phyloP scores from a whole-genome alignment of 53 echinoderm and acorn worm species.

The Zoroaster sp. region DNA sequence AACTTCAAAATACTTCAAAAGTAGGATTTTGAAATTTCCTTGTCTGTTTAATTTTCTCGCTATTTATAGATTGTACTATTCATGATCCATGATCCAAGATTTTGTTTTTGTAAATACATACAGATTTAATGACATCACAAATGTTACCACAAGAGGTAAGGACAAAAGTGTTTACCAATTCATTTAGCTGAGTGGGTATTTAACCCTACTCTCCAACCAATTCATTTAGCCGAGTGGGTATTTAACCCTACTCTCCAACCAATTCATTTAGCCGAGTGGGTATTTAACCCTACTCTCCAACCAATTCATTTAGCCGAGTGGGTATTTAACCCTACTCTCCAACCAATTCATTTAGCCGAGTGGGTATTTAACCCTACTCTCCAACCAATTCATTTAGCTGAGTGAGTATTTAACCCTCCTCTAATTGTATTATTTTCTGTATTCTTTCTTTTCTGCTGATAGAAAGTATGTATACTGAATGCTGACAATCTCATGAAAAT shows the following conservation, averaged over 20 bases:
- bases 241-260: neutral
- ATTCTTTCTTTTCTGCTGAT: neutral
- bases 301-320: neutral
- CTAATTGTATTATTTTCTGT: neutral
- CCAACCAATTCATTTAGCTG: neutral
- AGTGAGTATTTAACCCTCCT: neutral
- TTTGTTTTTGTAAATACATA: neutral
- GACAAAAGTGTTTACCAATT: neutral
- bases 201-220: neutral
- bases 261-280: neutral
- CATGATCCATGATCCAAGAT: neutral
- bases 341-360: neutral
- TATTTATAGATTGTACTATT: neutral
- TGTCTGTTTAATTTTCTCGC: neutral
- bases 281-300: neutral
- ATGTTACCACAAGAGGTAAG: neutral
- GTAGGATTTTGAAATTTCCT: neutral
- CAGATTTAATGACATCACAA: neutral
- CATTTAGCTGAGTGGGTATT: neutral
- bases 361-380: neutral
- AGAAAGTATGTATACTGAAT: slow-evolving; percentile 37
- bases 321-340: neutral
- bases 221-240: neutral
- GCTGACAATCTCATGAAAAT: slow-evolving; percentile 38
- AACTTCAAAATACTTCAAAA: too few relatives aligned